Percentiles rank a stretch among this genome's conserved stretches.
Conservation (phyloP, 2,797 vertebrate species). For the Sitta carolinensis region DNA sequence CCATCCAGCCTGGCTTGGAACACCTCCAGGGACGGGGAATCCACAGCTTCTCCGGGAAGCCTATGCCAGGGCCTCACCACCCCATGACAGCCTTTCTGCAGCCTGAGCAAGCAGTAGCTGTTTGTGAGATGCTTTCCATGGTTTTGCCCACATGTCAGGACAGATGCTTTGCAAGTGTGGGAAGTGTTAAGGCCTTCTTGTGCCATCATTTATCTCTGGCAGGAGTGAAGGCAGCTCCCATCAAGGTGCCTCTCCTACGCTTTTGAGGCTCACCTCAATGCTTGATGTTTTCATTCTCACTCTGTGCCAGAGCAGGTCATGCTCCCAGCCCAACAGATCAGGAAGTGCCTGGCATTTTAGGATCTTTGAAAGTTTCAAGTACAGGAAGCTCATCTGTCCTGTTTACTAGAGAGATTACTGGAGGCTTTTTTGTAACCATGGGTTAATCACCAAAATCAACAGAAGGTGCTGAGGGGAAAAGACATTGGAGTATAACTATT, state of each 20-base stretch:
- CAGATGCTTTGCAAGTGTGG: neutral
- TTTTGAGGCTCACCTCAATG: neutral
- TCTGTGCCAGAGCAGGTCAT: neutral
- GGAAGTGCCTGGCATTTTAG: neutral
- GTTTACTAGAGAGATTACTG: neutral
- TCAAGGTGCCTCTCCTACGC: neutral
- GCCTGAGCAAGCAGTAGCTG: neutral
- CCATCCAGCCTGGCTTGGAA: neutral
- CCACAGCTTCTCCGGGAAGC: neutral
- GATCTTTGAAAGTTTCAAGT: neutral
- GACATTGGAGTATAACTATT: neutral
- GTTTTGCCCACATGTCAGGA: neutral
- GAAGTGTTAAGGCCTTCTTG: neutral
- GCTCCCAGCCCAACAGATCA: neutral
- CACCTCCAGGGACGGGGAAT: neutral
- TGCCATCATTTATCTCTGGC: neutral
- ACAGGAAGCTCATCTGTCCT: neutral
- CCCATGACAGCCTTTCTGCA: neutral
- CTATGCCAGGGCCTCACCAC: neutral
- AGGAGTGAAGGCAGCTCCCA: neutral
- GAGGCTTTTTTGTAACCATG: neutral
- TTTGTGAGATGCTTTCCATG: neutral
- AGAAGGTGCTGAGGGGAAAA: neutral
- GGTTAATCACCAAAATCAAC: neutral
- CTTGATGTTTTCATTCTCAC: fast-evolving